Evolutionary conservation across 1,140 invertebrate genomes (phyloP).

Genomic region (Tetramorium parvispinum): DNA sequence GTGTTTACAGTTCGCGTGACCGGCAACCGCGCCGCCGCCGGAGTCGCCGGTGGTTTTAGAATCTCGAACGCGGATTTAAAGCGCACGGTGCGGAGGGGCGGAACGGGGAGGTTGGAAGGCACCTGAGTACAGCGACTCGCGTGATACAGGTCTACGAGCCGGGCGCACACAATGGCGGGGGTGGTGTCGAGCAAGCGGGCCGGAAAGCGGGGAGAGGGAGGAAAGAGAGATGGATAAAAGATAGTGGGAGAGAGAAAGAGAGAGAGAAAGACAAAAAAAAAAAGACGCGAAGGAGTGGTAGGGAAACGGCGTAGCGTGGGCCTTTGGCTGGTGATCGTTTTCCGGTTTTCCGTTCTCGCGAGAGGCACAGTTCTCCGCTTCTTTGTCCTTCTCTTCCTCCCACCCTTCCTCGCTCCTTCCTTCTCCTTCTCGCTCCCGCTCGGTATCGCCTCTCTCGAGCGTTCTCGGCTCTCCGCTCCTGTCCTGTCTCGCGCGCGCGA

Average conservation of each 20-base stretch:
- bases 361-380: slow-evolving; percentile 44
- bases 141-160: not conserved
- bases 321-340: slow-evolving; percentile 76
- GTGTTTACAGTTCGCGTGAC: slow-evolving; percentile 62
- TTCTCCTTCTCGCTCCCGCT: not conserved
- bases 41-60: not conserved
- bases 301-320: slow-evolving; percentile 11
- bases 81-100: not conserved
- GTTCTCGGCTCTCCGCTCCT: slow-evolving; percentile 32
- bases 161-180: slow-evolving; percentile 3
- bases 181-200: not conserved
- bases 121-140: not conserved
- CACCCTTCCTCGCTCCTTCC: not conserved
- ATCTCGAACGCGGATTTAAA: slow-evolving; percentile 19
- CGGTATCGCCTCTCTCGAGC: slow-evolving; percentile 34
- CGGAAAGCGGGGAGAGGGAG: no score
- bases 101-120: not conserved
- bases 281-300: slow-evolving; percentile 22
- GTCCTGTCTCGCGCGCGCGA: slow-evolving; percentile 74
- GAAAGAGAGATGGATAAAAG: slow-evolving; percentile 45
- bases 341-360: slow-evolving; percentile 82
- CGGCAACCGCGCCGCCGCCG: not conserved
- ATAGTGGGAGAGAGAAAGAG: slow-evolving; percentile 31
- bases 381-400: slow-evolving; percentile 56
- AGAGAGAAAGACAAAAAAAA: slow-evolving; percentile 31